Evolutionary conservation across 1,140 invertebrate species (phyloP).

Genomic region (Macrotrachela quadricornifera): DNA sequence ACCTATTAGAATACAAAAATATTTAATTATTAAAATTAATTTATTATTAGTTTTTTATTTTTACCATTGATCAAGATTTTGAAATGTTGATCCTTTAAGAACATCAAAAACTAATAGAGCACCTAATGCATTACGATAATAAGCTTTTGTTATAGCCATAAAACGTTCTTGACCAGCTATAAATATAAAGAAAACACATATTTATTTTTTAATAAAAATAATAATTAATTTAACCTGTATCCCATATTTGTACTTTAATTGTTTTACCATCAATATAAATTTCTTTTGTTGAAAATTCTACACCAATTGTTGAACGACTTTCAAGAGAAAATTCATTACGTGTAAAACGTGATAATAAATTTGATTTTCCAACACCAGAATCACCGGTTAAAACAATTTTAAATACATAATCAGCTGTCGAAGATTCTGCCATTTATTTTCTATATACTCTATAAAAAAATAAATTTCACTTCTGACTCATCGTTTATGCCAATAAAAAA

Average conservation of each 20-base stretch:
- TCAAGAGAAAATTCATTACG: constrained; percentile 10
- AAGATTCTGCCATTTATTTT: too few relatives aligned
- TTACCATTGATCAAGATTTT: constrained; percentile 21
- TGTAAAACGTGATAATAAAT: constrained; percentile 10
- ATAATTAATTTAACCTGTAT: constrained; percentile 10
- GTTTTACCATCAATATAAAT: constrained; percentile 61
- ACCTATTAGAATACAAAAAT: not conserved
- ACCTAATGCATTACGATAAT: constrained; percentile 12
- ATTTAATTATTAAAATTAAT: too few relatives aligned
- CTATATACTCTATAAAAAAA: too few relatives aligned
- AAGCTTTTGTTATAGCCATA: constrained; percentile 11
- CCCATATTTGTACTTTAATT: constrained; percentile 58
- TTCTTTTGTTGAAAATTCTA: constrained; percentile 40
- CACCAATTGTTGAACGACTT: constrained; percentile 11
- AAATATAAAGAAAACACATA: not conserved
- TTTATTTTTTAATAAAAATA: not conserved
- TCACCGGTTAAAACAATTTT: constrained; percentile 12
- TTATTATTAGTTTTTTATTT: not conserved
- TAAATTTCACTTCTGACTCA: too few relatives aligned
- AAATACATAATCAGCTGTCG: not conserved
- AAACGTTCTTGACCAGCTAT: constrained; percentile 12
- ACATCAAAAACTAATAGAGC: constrained; percentile 24
- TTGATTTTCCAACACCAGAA: constrained; percentile 12
- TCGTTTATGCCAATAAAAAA: too few relatives aligned
- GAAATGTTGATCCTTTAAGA: constrained; percentile 18